Evolutionary conservation across 1,140 invertebrate genomes (phyloP).

Genomic region (Homalodisca vitripennis): DNA sequence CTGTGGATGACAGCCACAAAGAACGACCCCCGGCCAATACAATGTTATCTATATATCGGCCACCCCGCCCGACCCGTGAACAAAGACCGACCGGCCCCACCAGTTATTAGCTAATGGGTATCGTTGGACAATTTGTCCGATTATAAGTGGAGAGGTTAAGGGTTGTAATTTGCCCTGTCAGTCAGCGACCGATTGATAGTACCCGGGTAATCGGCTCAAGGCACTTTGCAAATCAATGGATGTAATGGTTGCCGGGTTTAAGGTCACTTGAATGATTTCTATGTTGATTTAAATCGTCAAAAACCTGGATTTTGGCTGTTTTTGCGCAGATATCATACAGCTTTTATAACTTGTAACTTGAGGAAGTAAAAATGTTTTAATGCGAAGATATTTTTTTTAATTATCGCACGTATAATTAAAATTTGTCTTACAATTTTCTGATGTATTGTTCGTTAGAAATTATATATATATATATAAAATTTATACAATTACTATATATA

Average conservation of each 20-base stretch:
- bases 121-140: neutral
- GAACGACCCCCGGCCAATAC: neutral
- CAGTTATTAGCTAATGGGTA: constrained; percentile 16
- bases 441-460: too few species aligned
- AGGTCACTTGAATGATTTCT: neutral
- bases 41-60: constrained; percentile 5
- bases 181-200: neutral
- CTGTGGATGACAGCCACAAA: neutral
- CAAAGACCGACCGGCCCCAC: neutral
- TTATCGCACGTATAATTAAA: too few species aligned
- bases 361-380: too few species aligned
- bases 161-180: constrained; percentile 17
- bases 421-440: too few species aligned
- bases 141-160: constrained; percentile 22
- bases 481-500: too few species aligned
- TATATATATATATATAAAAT: too few species aligned
- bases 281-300: too few species aligned
- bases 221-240: neutral
- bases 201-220: neutral
- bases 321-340: too few species aligned
- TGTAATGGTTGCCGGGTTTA: neutral
- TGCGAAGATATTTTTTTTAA: too few species aligned
- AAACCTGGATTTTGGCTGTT: too few species aligned
- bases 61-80: neutral
- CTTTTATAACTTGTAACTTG: too few species aligned